Base-by-base conservation (phyloP, 2,888 invertebrate species). In the Yponomeuta malinellus region DNA sequence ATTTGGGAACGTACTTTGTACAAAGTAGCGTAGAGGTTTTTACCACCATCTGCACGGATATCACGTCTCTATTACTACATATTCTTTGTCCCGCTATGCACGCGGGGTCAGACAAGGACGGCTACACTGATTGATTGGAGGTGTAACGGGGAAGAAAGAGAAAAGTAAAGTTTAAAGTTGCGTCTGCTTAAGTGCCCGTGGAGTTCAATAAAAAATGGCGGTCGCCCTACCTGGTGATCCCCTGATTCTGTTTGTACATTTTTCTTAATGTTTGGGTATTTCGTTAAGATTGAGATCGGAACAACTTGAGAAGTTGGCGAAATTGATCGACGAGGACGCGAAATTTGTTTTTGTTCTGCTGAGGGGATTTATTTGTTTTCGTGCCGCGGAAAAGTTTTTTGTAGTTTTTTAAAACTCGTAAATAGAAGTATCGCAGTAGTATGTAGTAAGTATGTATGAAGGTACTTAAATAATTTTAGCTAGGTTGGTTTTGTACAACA, bases 41-140 rank as follows among this genome's bases (percentile, higher is more conserved):
- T 90, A 91, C 89, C 88, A 88, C 85, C 89, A 90, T 91, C 89
- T 91, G 89, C 87, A 92, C 83, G 86, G 88, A 82, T 89, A 89
- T 90, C 90, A 91, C 90, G 90, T 91, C 90, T 90, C 86, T 89
- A 90, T 90, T 89, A 87, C 87, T 88, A 86, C 88, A 88, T 91
- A 90, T 88, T 90, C 90, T 90, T 90, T 90, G 91, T 87, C 87
- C 86, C 84, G 83, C 12, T 59, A 70, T 70, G 70, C 59, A 70
- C 59, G n/a, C 67, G 31, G 15, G n/a, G 67, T 52, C 10, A n/a
- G 67, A 33, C 52, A 71, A 31, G 65, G 80, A 59, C 52, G 52
- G 52, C 15, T 59, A 4, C 15, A 59, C 15, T 59, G 52, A 59
- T 59, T 12, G 43, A 43, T 43, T 43, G 43, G 43, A 5, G 15